These are phyloP conservation scores for Drosophila anomalipes DNA, from an alignment of 2,888 invertebrate species.

Conservation along the genomic window DNA sequence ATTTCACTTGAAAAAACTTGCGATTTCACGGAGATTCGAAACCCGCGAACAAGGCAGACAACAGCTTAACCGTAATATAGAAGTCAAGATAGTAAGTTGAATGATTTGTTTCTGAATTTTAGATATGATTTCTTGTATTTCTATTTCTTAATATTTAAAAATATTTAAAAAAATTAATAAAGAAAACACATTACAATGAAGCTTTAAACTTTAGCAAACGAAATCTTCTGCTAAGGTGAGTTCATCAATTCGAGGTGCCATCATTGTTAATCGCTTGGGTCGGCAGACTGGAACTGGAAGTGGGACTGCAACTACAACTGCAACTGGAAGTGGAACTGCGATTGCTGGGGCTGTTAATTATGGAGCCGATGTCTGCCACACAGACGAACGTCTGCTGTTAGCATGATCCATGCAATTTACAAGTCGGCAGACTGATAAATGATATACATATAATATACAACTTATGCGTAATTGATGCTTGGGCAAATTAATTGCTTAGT, in stretches of 20 bases:
- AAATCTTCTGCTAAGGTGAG: not conserved
- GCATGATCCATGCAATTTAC: constrained; percentile 55
- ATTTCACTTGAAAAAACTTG: not conserved
- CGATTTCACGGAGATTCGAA: not conserved
- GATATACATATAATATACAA: not conserved
- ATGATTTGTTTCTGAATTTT: too few species aligned
- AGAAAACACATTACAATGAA: accelerated
- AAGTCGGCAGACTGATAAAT: constrained; percentile 39
- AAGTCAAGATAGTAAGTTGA: not conserved
- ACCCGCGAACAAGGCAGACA: not conserved
- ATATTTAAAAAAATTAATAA: not conserved
- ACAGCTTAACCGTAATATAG: not conserved
- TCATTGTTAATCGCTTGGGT: constrained; percentile 41
- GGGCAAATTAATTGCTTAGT: constrained; percentile 25
- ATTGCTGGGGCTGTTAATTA: constrained; percentile 41
- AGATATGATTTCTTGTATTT: not conserved
- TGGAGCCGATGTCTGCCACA: constrained; percentile 22
- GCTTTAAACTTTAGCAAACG: not conserved
- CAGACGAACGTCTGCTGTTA: constrained; percentile 28
- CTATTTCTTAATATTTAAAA: not conserved
- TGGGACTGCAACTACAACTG: not conserved
- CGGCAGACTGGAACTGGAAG: constrained; percentile 3
- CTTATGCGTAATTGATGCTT: constrained; percentile 16
- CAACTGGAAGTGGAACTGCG: constrained; percentile 6
- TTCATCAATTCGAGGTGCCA: constrained; percentile 29